A percentile compares a stretch with the other conserved stretches of the same genome.
phyloP scores from a whole-genome alignment of 2,888 invertebrate species.

The Acleris sparsana region DNA sequence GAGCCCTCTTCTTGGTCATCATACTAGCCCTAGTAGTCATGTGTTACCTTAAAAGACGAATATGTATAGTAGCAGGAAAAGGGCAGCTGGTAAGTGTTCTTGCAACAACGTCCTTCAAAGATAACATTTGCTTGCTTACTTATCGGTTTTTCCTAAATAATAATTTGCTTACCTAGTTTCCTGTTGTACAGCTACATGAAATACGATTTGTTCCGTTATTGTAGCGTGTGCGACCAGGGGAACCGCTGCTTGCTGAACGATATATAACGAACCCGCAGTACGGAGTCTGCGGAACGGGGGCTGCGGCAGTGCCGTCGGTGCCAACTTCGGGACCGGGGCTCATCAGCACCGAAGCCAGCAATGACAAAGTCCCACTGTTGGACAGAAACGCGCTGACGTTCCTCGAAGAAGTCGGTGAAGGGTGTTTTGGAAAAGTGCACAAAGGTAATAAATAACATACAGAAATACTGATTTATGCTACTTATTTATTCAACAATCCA shows the following conservation, averaged over 20 bases:
- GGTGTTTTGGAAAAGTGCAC: conserved; percentile 94
- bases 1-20: conserved; percentile 58
- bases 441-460: conserved; percentile 85
- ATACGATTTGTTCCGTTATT: conserved; percentile 47
- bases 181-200: conserved; percentile 37
- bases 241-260: conserved; percentile 88
- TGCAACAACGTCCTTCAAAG: conserved; percentile 27
- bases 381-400: conserved; percentile 87
- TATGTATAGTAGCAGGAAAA: conserved; percentile 70
- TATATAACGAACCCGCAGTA: conserved; percentile 91
- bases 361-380: conserved; percentile 83
- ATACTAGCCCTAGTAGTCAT: conserved; percentile 50
- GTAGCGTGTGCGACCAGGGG: conserved; percentile 80
- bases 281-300: conserved; percentile 76
- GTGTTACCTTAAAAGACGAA: conserved; percentile 65
- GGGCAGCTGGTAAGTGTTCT: conserved; percentile 66
- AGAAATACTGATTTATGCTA: neutral
- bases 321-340: conserved; percentile 46
- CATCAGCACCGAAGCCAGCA: conserved; percentile 55
- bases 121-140: conserved; percentile 12
- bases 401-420: conserved; percentile 92
- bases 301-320: conserved; percentile 49
- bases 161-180: conserved; percentile 24
- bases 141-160: conserved; percentile 14
- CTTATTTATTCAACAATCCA: neutral